A percentile compares a stretch with the other conserved stretches of the same genome.
phyloP scores from a whole-genome alignment of 2,113 vertebrate species.

The Tiliqua scincoides region DNA sequence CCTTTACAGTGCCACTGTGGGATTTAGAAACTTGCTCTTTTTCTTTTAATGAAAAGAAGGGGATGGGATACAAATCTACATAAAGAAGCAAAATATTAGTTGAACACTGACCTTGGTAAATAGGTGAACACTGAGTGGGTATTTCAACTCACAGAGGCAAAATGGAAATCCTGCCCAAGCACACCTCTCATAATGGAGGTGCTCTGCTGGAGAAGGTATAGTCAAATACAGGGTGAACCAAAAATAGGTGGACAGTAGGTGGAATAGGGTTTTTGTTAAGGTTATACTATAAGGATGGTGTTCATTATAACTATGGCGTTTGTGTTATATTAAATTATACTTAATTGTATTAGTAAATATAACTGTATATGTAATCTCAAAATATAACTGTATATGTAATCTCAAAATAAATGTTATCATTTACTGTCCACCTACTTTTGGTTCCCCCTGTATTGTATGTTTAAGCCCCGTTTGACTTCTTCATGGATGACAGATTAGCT shows the following conservation, averaged over 20 bases:
- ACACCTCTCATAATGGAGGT: neutral
- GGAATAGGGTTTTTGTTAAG: no score
- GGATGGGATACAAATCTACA: neutral
- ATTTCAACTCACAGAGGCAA: neutral
- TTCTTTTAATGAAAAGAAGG: neutral
- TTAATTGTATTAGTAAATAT: no score
- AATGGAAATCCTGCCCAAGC: neutral
- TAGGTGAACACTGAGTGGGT: neutral
- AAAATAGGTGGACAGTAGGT: no score
- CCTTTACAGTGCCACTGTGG: neutral
- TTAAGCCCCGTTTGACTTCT: neutral
- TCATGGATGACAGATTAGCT: conserved; percentile 27
- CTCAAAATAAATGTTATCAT: no score
- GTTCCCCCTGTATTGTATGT: no score
- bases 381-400: no score
- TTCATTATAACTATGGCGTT: no score
- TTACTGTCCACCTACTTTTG: no score
- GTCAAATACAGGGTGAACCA: no score
- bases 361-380: no score
- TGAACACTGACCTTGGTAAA: accelerated
- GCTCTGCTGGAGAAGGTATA: neutral
- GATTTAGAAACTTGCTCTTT: neutral
- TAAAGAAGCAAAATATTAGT: neutral
- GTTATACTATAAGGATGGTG: no score
- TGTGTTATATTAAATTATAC: no score